Evolutionary conservation across 2,888 invertebrate genomes (phyloP), one percentile per base, ranked within the genome.

Genomic region (Drosophila helvetica): DNA sequence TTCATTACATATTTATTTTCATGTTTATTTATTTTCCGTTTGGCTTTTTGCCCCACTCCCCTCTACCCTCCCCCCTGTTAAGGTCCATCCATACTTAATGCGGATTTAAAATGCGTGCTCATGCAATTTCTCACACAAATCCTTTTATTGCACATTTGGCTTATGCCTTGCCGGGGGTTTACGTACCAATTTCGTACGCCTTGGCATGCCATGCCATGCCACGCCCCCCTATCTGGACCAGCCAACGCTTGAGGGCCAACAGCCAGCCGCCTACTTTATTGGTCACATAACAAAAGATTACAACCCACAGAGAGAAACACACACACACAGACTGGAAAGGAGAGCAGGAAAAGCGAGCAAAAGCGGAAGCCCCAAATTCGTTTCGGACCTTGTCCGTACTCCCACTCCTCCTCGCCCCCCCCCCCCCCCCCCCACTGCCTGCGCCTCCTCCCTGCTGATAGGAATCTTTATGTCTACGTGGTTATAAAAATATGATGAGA

Each of bases 211-310:
- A 3, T 22, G 25, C 18, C n/a, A 1, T 25, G 64, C 54, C 73
- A 67, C 73, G 60, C 68, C 79, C 64, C 50, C 57, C 38, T n/a
- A 47, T 65, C 62, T 61, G 45, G 67, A 18, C 46, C 62, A 60
- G 63, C 64, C 60, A 53, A 60, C 53, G 77, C 79, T 69, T 68
- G 67, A 66, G 80, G 83, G 74, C 73, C 70, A 81, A 75, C 69
- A 56, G 85, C 89, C 87, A 75, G 85, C 89, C 87, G 82, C 85
- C 89, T 88, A 76, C 86, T 87, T 85, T 85, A 85, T 85, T 85
- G 85, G 89, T 82, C 85, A 85, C 89, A 85, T 89, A 89, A 85
- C 88, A 77, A 89, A 88, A 89, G 89, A 83, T 88, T 83, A 88
- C 85, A 71, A 73, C 69, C 77, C 67, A 75, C 79, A 75, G 61